Conservation (phyloP, 2,797 vertebrate species). For the Anguilla anguilla region DNA sequence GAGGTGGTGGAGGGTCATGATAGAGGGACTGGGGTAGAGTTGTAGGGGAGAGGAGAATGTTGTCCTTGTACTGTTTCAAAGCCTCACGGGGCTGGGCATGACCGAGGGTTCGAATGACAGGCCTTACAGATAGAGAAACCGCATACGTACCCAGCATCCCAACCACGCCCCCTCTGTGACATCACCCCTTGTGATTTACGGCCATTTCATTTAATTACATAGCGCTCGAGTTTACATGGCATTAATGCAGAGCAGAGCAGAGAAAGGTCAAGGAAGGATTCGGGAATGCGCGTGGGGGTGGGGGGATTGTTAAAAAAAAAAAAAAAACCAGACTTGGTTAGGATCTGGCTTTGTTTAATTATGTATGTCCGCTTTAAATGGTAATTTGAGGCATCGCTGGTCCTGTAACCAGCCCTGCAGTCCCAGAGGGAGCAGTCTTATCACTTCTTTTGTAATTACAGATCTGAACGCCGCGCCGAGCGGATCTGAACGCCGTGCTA, state of each 20-base stretch:
- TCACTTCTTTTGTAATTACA: constrained; percentile 77
- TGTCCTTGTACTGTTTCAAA: not conserved
- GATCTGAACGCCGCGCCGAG: constrained; percentile 43
- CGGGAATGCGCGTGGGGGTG: not conserved
- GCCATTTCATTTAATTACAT: not conserved
- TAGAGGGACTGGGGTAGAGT: not conserved
- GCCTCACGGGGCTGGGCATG: not conserved
- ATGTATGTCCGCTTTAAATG: constrained; percentile 77
- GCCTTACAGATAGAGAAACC: not conserved
- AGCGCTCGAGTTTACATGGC: not conserved
- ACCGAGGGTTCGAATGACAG: not conserved
- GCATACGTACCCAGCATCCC: not conserved
- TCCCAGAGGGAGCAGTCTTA: constrained; percentile 73
- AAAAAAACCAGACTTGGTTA: not conserved
- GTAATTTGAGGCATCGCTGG: constrained; percentile 79
- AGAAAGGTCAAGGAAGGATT: not conserved
- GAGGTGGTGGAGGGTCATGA: not conserved
- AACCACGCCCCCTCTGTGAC: not conserved
- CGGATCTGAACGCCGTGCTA: not conserved
- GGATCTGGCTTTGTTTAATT: constrained; percentile 74
- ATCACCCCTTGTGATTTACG: not conserved
- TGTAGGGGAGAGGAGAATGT: not conserved
- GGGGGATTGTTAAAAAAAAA: not conserved
- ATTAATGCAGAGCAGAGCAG: not conserved
- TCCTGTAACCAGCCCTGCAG: constrained; percentile 77